Evolutionary conservation across 2,888 invertebrate genomes (phyloP).

Genomic region (Muschampia plurimacula): DNA sequence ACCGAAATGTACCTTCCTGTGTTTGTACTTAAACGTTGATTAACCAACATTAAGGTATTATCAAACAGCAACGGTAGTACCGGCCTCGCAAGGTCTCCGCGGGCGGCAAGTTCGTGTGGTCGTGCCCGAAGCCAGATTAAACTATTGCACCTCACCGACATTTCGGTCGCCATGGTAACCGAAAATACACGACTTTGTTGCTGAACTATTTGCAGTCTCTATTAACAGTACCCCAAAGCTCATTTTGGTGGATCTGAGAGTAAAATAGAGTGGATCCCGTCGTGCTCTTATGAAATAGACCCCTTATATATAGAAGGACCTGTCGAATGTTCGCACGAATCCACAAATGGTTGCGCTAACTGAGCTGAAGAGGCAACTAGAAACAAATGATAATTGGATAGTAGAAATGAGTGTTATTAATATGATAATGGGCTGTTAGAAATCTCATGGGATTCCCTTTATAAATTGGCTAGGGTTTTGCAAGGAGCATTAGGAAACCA

Average conservation of each 20-base stretch:
- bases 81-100: constrained; percentile 63
- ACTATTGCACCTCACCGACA: constrained; percentile 75
- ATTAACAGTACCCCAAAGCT: constrained; percentile 26
- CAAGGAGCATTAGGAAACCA: constrained; percentile 22
- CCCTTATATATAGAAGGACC: constrained; percentile 54
- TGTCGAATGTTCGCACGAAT: constrained; percentile 63
- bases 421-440: constrained; percentile 21
- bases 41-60: neutral
- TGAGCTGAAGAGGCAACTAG: constrained; percentile 48
- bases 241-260: constrained; percentile 20
- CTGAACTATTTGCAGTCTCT: constrained; percentile 17
- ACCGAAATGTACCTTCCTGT: too few species aligned
- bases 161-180: constrained; percentile 77
- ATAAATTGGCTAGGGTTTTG: constrained; percentile 24
- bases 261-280: constrained; percentile 46
- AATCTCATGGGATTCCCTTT: neutral
- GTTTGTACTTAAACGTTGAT: neutral
- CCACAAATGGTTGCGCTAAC: constrained; percentile 52
- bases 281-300: constrained; percentile 67
- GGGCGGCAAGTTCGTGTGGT: constrained; percentile 66
- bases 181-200: constrained; percentile 66
- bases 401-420: constrained; percentile 37
- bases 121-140: constrained; percentile 74
- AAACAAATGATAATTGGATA: constrained; percentile 37
- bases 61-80: constrained; percentile 45